These are phyloP conservation scores for Cantharis flavilabris DNA, from an alignment of 2,888 invertebrate genomes.

Conservation along the genomic window DNA sequence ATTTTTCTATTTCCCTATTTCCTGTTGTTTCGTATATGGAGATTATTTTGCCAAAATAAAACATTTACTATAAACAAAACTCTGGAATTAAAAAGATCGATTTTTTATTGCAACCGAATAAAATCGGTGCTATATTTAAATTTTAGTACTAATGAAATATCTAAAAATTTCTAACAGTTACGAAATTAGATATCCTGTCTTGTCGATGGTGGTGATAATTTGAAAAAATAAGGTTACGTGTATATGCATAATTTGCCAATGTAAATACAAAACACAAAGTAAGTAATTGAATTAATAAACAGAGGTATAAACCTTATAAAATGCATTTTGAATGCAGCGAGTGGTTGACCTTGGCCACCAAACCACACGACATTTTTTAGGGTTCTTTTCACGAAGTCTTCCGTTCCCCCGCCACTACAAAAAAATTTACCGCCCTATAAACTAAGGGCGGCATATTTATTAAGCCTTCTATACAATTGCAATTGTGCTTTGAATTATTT, in stretches of 20 bases:
- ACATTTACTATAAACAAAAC: not conserved
- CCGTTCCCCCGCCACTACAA: conserved; percentile 13
- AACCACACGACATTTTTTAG: conserved; percentile 47
- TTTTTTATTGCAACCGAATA: too few relatives aligned
- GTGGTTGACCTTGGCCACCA: conserved; percentile 52
- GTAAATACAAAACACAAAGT: conserved; percentile 35
- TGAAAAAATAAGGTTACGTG: not conserved
- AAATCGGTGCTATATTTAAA: not conserved
- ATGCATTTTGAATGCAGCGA: conserved; percentile 45
- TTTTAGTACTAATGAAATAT: not conserved
- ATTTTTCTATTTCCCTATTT: not conserved
- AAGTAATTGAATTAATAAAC: conserved; percentile 26
- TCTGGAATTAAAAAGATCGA: too few relatives aligned
- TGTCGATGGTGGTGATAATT: not conserved
- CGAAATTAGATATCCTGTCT: not conserved
- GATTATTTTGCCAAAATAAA: not conserved
- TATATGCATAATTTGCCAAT: conserved; percentile 38
- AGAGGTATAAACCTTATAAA: conserved; percentile 47
- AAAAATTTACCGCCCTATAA: conserved; percentile 7
- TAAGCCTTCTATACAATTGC: conserved; percentile 25
- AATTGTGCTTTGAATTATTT: conserved; percentile 35
- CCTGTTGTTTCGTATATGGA: not conserved
- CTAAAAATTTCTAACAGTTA: not conserved
- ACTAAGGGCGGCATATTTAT: conserved; percentile 1
- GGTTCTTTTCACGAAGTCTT: conserved; percentile 42